phyloP scores from a whole-genome alignment of 2,888 invertebrate genomes.

The Lithophane socia region DNA sequence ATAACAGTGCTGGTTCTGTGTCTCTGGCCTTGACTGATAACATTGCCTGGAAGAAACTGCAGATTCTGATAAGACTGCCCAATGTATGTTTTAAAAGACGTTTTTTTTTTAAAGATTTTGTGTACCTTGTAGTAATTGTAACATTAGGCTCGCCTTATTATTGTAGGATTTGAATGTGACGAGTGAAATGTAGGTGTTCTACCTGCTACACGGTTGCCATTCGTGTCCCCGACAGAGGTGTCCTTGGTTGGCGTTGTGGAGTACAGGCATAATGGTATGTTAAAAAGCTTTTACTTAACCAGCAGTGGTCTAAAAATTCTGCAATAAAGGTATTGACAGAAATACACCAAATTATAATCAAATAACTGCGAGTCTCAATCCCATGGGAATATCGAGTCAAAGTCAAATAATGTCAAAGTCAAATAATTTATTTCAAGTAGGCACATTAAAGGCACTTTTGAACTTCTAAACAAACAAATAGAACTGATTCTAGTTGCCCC shows the following conservation, averaged over 20 bases:
- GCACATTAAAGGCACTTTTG: too few species aligned
- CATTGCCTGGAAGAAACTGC: conserved; percentile 8
- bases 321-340: neutral
- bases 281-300: neutral
- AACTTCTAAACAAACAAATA: too few species aligned
- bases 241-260: neutral
- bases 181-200: too few species aligned
- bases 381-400: too few species aligned
- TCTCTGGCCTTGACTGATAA: conserved; percentile 19
- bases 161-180: neutral
- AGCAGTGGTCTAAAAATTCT: too few species aligned
- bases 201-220: too few species aligned
- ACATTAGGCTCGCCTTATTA: neutral
- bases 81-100: neutral
- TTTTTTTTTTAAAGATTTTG: neutral
- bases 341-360: neutral
- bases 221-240: too few species aligned
- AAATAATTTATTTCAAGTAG: too few species aligned
- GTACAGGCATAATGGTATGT: neutral
- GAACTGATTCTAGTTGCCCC: too few species aligned
- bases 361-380: too few species aligned
- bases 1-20: neutral
- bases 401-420: too few species aligned
- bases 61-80: neutral
- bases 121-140: too few species aligned